These are phyloP conservation scores for Anagrus nilaparvatae DNA, from an alignment of 1,140 invertebrate species.

Conservation along the genomic window DNA sequence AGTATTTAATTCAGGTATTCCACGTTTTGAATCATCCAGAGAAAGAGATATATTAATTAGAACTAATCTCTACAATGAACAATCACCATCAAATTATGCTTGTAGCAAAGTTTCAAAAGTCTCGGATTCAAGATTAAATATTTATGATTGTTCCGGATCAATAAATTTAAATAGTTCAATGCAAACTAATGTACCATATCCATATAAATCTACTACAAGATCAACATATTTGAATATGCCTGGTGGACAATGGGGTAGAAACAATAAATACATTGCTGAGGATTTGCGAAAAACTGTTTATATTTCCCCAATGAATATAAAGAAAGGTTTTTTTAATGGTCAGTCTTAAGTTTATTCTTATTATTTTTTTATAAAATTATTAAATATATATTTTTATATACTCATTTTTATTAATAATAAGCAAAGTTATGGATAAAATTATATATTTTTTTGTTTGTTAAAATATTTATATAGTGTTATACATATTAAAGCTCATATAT, in stretches of 20 bases:
- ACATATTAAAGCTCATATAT: too few species aligned
- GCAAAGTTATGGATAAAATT: too few species aligned
- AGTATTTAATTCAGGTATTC: slow-evolving; percentile 41
- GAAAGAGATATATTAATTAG: slow-evolving; percentile 49
- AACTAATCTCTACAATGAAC: slow-evolving; percentile 40
- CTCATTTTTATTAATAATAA: too few species aligned
- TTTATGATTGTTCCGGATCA: slow-evolving; percentile 58
- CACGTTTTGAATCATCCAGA: slow-evolving; percentile 51
- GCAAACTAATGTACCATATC: slow-evolving; percentile 64
- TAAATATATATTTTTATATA: too few species aligned
- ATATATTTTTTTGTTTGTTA: too few species aligned
- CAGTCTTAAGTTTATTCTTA: too few species aligned
- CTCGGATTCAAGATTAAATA: slow-evolving; percentile 47
- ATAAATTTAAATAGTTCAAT: slow-evolving; percentile 57
- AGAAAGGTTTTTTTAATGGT: too few species aligned
- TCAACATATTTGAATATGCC: slow-evolving; percentile 60
- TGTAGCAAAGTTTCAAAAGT: neutral
- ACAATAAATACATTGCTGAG: slow-evolving; percentile 57
- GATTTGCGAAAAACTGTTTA: too few species aligned
- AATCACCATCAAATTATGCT: neutral
- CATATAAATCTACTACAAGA: slow-evolving; percentile 48
- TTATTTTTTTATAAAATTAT: too few species aligned
- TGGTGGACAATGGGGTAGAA: slow-evolving; percentile 56
- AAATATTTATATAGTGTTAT: too few species aligned
- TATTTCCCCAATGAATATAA: too few species aligned